Evolutionary conservation across 1,140 invertebrate genomes (phyloP).

Genomic region (Limonius californicus): DNA sequence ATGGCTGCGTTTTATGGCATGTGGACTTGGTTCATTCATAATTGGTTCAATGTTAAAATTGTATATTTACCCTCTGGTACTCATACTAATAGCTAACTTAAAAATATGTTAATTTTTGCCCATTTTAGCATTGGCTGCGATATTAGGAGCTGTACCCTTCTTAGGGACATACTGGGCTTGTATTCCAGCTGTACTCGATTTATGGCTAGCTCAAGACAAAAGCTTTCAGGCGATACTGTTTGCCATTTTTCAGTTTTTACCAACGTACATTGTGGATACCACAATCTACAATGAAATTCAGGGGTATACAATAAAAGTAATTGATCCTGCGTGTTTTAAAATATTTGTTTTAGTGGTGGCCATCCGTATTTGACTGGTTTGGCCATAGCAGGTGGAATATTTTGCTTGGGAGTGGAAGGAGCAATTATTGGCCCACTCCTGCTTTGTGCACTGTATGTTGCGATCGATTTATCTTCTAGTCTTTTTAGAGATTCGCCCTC

Average conservation of each 20-base stretch:
- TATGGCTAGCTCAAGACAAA: conserved; percentile 86
- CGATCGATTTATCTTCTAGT: conserved; percentile 67
- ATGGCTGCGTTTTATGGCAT: conserved; percentile 95
- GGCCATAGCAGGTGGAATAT: conserved; percentile 96
- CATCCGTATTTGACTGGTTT: conserved; percentile 98
- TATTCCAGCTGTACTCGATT: conserved; percentile 87
- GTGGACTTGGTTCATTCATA: conserved; percentile 97
- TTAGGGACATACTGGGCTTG: conserved; percentile 92
- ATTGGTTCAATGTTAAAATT: conserved; percentile 90
- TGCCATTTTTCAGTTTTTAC: conserved; percentile 80
- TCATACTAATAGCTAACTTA: too few relatives aligned
- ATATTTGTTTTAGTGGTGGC: conserved; percentile 64
- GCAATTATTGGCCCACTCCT: conserved; percentile 94
- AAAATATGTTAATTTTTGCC: background rate
- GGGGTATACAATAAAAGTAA: conserved; percentile 59
- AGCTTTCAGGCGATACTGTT: conserved; percentile 73
- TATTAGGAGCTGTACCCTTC: conserved; percentile 92
- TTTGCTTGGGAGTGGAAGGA: conserved; percentile 93
- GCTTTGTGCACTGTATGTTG: conserved; percentile 81
- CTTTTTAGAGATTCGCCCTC: conserved; percentile 52
- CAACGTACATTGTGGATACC: conserved; percentile 88
- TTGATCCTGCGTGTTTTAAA: background rate
- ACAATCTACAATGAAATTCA: conserved; percentile 97
- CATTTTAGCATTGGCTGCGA: conserved; percentile 73
- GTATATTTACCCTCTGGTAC: conserved; percentile 91